Percentiles rank a stretch among this genome's conserved stretches.
Conservation (phyloP, 2,888 invertebrate genomes). For the Phyllotreta striolata region DNA sequence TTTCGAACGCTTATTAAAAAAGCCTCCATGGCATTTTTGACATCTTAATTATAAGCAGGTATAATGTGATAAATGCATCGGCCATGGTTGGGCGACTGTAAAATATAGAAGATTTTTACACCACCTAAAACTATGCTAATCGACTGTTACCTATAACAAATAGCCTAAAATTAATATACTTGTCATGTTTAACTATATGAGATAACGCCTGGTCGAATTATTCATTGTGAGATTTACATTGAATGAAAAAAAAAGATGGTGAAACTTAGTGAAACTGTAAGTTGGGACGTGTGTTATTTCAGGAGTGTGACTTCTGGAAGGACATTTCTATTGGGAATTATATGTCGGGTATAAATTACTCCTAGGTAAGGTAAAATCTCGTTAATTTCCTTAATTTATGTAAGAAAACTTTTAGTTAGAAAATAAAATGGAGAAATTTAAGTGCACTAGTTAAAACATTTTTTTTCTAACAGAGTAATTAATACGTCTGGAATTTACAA, state of each 20-base stretch:
- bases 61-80: conserved; percentile 48
- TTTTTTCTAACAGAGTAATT: too few species aligned
- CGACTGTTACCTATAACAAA: conserved; percentile 48
- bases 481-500: too few species aligned
- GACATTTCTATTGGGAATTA: conserved; percentile 26
- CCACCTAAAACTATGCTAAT: conserved; percentile 51
- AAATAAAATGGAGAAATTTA: too few species aligned
- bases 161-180: conserved; percentile 48
- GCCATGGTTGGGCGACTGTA: conserved; percentile 40
- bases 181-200: conserved; percentile 38
- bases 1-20: conserved; percentile 14
- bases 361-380: conserved; percentile 14
- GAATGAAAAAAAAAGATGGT: conserved; percentile 1
- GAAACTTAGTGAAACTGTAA: conserved; percentile 11
- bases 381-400: conserved; percentile 32
- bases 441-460: too few species aligned
- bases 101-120: conserved; percentile 43
- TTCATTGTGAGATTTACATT: not conserved
- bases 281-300: conserved; percentile 17
- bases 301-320: conserved; percentile 18
- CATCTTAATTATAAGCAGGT: conserved; percentile 51
- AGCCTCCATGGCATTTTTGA: conserved; percentile 34
- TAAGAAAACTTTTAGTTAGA: conserved; percentile 26
- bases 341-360: conserved; percentile 24
- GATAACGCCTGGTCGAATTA: conserved; percentile 35